phyloP scores from a whole-genome alignment of 2,888 invertebrate species.

The Drosophila melanosoma region DNA sequence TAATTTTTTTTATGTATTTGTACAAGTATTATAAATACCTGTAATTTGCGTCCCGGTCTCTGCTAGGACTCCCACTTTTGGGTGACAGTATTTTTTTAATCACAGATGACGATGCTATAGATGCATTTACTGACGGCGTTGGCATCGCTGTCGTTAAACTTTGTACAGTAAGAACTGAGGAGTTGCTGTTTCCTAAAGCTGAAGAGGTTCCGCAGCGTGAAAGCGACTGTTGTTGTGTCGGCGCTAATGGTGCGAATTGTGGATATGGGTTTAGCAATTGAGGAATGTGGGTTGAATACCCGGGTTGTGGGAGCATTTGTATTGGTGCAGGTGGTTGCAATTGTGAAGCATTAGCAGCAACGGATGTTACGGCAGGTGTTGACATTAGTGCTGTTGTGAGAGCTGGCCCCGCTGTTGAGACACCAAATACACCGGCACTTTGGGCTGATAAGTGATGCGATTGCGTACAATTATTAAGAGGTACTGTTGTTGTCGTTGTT shows the following conservation, averaged over 20 bases:
- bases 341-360: conserved; percentile 60
- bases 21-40: conserved; percentile 86
- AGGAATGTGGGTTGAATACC: conserved; percentile 73
- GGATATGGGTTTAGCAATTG: conserved; percentile 73
- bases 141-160: conserved; percentile 57
- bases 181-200: conserved; percentile 64
- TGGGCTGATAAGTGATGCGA: conserved; percentile 56
- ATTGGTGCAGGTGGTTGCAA: conserved; percentile 53
- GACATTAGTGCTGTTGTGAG: conserved; percentile 43
- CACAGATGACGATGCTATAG: conserved; percentile 76
- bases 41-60: conserved; percentile 94
- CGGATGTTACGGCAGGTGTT: conserved; percentile 36
- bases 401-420: conserved; percentile 27
- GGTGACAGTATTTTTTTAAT: conserved; percentile 89
- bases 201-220: conserved; percentile 85
- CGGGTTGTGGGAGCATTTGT: conserved; percentile 64
- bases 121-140: conserved; percentile 45
- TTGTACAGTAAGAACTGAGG: conserved; percentile 56
- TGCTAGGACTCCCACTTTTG: conserved; percentile 90
- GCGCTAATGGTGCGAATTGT: conserved; percentile 77
- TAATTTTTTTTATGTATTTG: background rate
- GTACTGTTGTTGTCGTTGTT: conserved; percentile 54
- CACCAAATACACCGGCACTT: conserved; percentile 40
- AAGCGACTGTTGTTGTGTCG: conserved; percentile 86
- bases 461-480: conserved; percentile 47